phyloP scores from a whole-genome alignment of 2,113 vertebrate genomes.

The Leuciscus idus region DNA sequence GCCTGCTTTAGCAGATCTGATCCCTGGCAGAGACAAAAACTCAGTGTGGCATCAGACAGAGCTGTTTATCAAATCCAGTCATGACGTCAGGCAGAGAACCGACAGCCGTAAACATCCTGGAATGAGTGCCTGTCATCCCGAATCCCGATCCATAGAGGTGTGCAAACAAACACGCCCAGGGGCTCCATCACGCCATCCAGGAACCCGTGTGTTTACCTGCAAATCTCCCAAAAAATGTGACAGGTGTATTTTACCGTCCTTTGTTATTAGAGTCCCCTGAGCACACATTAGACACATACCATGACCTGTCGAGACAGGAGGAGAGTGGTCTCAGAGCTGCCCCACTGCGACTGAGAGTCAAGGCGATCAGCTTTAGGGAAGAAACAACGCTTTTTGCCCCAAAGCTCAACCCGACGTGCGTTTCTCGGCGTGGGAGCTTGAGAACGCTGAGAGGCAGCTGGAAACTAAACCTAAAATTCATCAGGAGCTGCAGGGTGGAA shows the following conservation, averaged over 20 bases:
- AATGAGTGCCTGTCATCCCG: background rate
- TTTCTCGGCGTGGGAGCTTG: background rate
- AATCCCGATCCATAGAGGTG: background rate
- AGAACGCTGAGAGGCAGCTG: constrained; percentile 9
- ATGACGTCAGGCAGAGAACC: background rate
- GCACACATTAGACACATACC: constrained; percentile 65
- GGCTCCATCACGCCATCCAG: background rate
- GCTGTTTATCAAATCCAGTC: constrained; percentile 3
- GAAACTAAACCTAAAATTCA: constrained; percentile 32
- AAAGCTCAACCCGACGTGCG: background rate
- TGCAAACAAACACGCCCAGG: constrained; percentile 15
- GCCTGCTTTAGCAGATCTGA: background rate
- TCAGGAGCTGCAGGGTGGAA: background rate
- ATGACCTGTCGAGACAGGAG: constrained; percentile 66
- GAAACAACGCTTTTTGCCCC: background rate
- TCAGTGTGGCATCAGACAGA: background rate
- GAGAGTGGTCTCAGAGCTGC: background rate
- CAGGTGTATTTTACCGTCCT: constrained; percentile 60
- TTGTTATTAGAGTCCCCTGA: constrained; percentile 63
- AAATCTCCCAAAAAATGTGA: constrained; percentile 59
- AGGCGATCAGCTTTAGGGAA: background rate
- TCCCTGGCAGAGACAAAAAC: background rate
- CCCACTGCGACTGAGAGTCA: background rate
- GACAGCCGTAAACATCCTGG: constrained; percentile 34
- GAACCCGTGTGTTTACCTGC: constrained; percentile 37